Percentiles rank a stretch among this genome's conserved stretches.
Conservation (phyloP, 2,113 vertebrate genomes). For the Eira barbara region DNA sequence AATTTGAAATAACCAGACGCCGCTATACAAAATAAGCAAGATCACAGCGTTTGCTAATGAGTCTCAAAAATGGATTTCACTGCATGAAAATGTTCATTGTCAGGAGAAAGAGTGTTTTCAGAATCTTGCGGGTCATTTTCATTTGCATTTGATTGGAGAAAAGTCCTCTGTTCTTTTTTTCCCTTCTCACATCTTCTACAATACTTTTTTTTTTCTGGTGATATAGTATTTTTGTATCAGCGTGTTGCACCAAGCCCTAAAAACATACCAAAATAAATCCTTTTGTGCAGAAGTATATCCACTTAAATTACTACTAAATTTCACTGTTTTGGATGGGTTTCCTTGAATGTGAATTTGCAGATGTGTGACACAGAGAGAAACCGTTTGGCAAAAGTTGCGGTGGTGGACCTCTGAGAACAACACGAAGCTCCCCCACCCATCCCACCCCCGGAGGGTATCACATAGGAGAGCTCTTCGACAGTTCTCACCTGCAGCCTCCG, state of each 20-base stretch:
- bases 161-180: constrained; percentile 82
- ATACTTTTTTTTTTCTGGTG: constrained; percentile 52
- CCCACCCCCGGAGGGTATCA: neutral
- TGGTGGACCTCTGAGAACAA: constrained; percentile 41
- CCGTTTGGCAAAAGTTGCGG: constrained; percentile 59
- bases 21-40: constrained; percentile 84
- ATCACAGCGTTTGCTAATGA: constrained; percentile 85
- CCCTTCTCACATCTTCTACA: constrained; percentile 69
- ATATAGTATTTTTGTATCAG: constrained; percentile 76
- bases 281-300: constrained; percentile 76
- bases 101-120: constrained; percentile 80
- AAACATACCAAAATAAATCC: constrained; percentile 76
- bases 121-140: constrained; percentile 82
- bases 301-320: constrained; percentile 81
- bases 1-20: constrained; percentile 83
- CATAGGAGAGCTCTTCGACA: constrained; percentile 64
- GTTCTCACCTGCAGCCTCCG: constrained; percentile 27
- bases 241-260: constrained; percentile 73
- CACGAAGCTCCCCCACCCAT: neutral
- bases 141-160: constrained; percentile 84
- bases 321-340: constrained; percentile 68
- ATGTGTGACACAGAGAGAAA: constrained; percentile 65
- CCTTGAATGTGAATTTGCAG: constrained; percentile 68
- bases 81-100: constrained; percentile 84
- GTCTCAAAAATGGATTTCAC: constrained; percentile 84